Conservation (phyloP, 2,797 vertebrate species). For the Danionella dracula region DNA sequence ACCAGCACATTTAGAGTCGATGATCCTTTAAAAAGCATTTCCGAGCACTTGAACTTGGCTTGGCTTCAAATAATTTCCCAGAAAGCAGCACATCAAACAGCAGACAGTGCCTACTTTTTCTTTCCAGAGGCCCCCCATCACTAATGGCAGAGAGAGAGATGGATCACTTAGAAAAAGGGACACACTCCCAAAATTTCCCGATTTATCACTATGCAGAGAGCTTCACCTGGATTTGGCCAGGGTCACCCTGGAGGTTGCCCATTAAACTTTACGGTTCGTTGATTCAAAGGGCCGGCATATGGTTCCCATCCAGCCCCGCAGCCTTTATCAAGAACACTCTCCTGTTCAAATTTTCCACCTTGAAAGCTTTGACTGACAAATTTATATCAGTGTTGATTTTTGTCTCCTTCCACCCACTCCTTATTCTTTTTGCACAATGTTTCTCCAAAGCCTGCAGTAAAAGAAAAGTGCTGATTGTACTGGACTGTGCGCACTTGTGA, state of each 20-base stretch:
- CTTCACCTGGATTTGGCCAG: conserved; percentile 46
- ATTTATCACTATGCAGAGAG: conserved; percentile 44
- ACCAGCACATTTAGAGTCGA: too few species aligned
- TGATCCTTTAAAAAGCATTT: too few species aligned
- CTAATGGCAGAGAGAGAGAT: conserved; percentile 30
- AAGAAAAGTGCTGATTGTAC: background rate
- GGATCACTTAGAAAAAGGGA: conserved; percentile 32
- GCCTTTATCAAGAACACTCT: conserved; percentile 45
- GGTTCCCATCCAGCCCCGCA: conserved; percentile 44
- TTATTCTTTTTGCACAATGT: conserved; percentile 1
- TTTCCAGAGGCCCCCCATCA: conserved; percentile 4
- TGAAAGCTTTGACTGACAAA: conserved; percentile 44
- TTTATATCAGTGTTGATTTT: conserved; percentile 46
- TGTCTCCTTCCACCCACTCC: conserved; percentile 15
- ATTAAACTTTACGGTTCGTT: conserved; percentile 52
- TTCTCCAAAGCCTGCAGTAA: background rate
- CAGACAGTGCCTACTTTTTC: conserved; percentile 9
- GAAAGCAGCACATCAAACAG: conserved; percentile 10
- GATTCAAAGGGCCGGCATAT: conserved; percentile 48
- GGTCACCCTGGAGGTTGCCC: conserved; percentile 45
- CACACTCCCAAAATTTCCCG: conserved; percentile 22
- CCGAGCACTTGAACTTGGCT: background rate
- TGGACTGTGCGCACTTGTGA: background rate
- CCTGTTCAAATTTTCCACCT: conserved; percentile 32
- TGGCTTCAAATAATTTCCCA: conserved; percentile 1